These are phyloP conservation scores for Autographa pulchrina DNA, from an alignment of 2,888 invertebrate species.

Conservation along the genomic window DNA sequence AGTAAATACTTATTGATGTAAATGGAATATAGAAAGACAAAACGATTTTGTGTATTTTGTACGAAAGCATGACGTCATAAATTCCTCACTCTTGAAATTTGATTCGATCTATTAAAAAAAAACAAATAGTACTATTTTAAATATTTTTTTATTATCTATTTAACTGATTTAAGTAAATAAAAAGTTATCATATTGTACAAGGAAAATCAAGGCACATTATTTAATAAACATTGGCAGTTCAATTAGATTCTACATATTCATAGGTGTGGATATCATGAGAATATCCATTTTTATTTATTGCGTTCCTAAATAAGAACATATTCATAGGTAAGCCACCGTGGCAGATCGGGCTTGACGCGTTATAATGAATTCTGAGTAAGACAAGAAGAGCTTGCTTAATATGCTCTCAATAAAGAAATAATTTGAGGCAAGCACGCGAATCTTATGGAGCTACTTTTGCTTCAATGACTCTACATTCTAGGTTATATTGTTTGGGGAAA, in stretches of 20 bases:
- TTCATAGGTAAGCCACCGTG: not conserved
- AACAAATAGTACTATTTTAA: too few species aligned
- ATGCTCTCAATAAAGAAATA: not conserved
- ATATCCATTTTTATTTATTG: not conserved
- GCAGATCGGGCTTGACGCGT: constrained; percentile 1
- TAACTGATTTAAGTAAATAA: too few species aligned
- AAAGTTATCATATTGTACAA: too few species aligned
- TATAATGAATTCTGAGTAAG: not conserved
- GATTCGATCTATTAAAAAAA: too few species aligned
- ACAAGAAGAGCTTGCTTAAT: not conserved
- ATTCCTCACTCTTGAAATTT: too few species aligned
- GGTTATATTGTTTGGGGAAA: not conserved
- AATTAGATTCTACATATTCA: not conserved
- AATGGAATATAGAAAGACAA: too few species aligned
- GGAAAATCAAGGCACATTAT: not conserved
- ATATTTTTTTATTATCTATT: too few species aligned
- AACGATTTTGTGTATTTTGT: too few species aligned
- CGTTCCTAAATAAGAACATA: not conserved
- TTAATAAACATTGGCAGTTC: not conserved
- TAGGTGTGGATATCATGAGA: not conserved
- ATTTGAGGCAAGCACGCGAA: not conserved
- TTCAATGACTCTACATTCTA: not conserved
- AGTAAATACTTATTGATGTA: too few species aligned
- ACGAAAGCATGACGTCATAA: too few species aligned
- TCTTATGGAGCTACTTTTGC: not conserved